Conservation (phyloP, 1,140 invertebrate species). For the Tribolium madens region DNA sequence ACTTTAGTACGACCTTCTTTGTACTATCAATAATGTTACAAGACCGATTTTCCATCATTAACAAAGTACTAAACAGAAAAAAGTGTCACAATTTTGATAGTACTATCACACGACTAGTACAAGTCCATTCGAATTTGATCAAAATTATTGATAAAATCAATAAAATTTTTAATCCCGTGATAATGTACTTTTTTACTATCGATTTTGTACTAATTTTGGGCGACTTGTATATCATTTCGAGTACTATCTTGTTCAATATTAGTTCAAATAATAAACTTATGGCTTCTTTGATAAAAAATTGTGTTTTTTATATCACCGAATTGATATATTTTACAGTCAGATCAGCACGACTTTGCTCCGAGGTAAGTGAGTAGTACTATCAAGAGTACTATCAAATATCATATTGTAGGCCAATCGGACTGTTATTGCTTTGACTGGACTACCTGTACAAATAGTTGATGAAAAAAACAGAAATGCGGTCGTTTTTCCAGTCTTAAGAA, state of each 20-base stretch:
- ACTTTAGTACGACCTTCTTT: neutral
- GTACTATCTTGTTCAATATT: neutral
- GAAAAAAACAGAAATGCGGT: slow-evolving; percentile 11
- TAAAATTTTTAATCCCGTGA: neutral
- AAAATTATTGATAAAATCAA: neutral
- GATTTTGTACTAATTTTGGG: neutral
- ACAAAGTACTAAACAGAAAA: neutral
- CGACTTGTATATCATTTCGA: neutral
- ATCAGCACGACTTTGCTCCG: neutral
- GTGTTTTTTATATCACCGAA: neutral
- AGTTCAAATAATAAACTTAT: neutral
- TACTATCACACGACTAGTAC: neutral
- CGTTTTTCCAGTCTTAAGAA: slow-evolving; percentile 3
- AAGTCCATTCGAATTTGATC: neutral
- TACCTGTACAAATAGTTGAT: slow-evolving; percentile 5
- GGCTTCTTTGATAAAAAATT: neutral
- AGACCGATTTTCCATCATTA: neutral
- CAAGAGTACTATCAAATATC: neutral
- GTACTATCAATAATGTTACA: neutral
- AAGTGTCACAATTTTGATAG: neutral
- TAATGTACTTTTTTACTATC: neutral
- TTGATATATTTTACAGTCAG: neutral
- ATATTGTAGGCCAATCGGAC: slow-evolving; percentile 15
- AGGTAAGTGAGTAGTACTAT: neutral
- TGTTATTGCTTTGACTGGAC: neutral